phyloP scores from a whole-genome alignment of 2,797 vertebrate genomes.

The Pangasius macronema region DNA sequence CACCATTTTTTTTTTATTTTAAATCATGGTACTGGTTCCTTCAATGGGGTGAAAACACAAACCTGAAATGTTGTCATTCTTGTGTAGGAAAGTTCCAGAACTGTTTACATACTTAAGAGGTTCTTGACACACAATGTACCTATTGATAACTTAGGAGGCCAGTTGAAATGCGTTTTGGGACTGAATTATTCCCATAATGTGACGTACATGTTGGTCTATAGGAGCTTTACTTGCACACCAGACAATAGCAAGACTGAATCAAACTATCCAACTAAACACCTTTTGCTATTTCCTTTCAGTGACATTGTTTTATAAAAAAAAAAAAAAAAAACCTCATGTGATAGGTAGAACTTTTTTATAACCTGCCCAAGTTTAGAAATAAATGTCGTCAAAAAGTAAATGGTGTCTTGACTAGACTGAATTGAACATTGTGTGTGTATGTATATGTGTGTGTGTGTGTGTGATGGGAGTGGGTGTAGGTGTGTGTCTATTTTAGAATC shows the following conservation, averaged over 20 bases:
- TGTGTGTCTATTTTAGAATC: background rate
- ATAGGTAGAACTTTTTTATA: background rate
- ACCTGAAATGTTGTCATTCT: background rate
- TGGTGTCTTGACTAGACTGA: background rate
- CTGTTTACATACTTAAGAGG: background rate
- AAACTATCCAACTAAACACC: background rate
- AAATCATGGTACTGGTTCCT: background rate
- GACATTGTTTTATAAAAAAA: background rate
- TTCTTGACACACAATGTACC: background rate
- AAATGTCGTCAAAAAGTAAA: slow-evolving; percentile 9
- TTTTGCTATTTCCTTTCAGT: background rate
- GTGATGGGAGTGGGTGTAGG: background rate
- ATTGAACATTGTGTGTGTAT: background rate
- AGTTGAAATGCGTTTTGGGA: background rate
- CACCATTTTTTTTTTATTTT: background rate
- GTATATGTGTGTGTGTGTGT: background rate
- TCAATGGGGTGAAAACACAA: background rate
- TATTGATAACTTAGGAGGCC: background rate
- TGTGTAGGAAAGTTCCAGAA: background rate
- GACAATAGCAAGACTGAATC: background rate
- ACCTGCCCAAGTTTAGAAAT: slow-evolving; percentile 11
- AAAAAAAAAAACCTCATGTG: background rate
- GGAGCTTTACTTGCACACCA: background rate
- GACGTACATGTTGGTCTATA: background rate
- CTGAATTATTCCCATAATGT: background rate